Conservation (phyloP, 92 coral and sea anemone species). For the Epizoanthus rinbou region DNA sequence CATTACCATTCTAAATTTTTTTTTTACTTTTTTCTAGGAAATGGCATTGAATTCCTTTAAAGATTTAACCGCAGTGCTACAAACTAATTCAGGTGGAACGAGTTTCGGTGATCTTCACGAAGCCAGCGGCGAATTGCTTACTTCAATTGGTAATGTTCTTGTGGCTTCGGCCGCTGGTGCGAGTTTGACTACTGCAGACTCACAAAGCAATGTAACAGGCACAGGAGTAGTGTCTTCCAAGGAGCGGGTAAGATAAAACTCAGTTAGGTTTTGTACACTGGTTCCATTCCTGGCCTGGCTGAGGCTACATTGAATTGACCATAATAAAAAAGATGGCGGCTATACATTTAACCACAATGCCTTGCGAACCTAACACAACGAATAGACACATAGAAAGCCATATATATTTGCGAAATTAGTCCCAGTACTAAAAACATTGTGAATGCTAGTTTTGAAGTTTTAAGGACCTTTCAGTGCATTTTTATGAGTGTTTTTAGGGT, state of each 20-base stretch:
- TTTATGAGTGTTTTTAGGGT: no score
- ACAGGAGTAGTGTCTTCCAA: constrained; percentile 7
- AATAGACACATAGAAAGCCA: no score
- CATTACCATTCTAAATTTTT: background rate
- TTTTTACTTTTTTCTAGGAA: constrained; percentile 6
- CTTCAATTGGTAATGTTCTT: constrained; percentile 36
- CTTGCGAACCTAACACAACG: no score
- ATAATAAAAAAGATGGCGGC: no score
- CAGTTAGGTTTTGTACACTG: no score
- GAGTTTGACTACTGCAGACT: background rate
- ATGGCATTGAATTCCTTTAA: constrained; percentile 14
- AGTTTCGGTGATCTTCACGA: constrained; percentile 3
- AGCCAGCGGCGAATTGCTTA: constrained; percentile 20
- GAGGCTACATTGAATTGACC: no score
- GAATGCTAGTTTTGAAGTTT: no score
- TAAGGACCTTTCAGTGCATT: no score
- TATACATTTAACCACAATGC: no score
- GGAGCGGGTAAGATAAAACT: background rate
- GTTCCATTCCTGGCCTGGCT: no score
- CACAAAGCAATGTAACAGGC: background rate
- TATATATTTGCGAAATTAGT: no score
- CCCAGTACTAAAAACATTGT: no score
- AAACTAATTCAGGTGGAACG: background rate
- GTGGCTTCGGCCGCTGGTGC: constrained; percentile 12
- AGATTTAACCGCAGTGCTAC: background rate